Conservation (phyloP, 2,797 vertebrate species). For the Bradypodion pumilum region DNA sequence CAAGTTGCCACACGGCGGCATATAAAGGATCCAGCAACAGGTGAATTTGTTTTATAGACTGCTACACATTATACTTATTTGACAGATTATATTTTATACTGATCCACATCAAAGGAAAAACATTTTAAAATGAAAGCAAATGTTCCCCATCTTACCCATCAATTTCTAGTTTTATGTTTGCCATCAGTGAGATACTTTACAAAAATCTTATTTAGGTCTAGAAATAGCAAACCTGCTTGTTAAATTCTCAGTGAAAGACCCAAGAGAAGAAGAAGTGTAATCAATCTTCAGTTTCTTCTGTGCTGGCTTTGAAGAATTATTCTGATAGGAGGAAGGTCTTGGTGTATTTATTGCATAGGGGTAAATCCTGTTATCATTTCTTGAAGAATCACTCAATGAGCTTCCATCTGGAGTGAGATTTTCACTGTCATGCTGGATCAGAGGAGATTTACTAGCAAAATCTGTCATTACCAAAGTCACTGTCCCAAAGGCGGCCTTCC, state of each 20-base stretch:
- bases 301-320: constrained; percentile 78
- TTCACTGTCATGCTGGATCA: constrained; percentile 51
- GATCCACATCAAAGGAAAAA: constrained; percentile 1
- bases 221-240: constrained; percentile 66
- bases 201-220: constrained; percentile 21
- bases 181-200: constrained; percentile 23
- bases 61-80: not conserved
- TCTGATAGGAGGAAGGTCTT: constrained; percentile 22
- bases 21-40: not conserved
- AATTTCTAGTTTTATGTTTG: constrained; percentile 5
- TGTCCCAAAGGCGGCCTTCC: constrained; percentile 86
- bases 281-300: constrained; percentile 90
- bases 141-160: constrained; percentile 2
- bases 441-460: constrained; percentile 74
- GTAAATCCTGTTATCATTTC: constrained; percentile 14
- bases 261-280: constrained; percentile 71
- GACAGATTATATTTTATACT: not conserved
- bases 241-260: constrained; percentile 47
- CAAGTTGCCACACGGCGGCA: not conserved
- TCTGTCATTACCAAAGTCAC: constrained; percentile 88
- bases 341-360: constrained; percentile 48
- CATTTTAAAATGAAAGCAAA: not conserved
- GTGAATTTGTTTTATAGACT: not conserved
- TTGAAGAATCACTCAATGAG: constrained; percentile 29
- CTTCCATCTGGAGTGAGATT: not conserved